Evolutionary conservation across 2,888 invertebrate genomes (phyloP), one percentile per base, ranked within the genome.

Genomic region (Perizoma flavofasciatum): DNA sequence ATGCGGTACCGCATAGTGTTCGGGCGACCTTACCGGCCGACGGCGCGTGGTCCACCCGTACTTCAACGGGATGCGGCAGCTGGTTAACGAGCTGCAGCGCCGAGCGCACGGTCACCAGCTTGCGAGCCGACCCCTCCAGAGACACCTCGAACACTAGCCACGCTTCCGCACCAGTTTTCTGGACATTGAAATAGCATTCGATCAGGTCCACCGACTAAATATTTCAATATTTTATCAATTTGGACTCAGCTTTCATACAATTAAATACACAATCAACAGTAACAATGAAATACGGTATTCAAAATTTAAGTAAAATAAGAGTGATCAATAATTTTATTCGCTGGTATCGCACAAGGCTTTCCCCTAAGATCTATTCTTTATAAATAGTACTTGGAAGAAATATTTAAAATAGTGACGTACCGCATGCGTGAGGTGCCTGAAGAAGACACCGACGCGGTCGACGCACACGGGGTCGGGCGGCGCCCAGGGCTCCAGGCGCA

Each of bases 361-460:
- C 8, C 10, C 3, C 6, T 48, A 39, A n/a, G 45, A n/a, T 46
- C 34, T 50, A 35, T 22, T 37, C 10, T 10, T 0, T 54, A 32
- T 0, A 54, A 9, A 6, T 32, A n/a, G 22, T 22, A 22, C 22
- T 22, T 22, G 22, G 22, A 32, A 37, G 6, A 37, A 37, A 7
- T 4, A 7, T 37, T 37, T 22, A 3, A 37, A 6, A 37, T 1
- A 7, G 37, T 6, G 37, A 37, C 37, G n/a, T 41, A 88, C 89
- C 66, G 74, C 64, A 40, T 90, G 89, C 56, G 85, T 83, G 61
- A 89, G 71, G 5, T 81, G 94, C n/a, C 97, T 89, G 82, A 99
- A 99, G 91, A 96, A 99, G 46, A 97, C 95, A 3, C 99, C 99
- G 32, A 99, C 98, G 83, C 97, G 96, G 87, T 99, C 99, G 0